Conservation (phyloP, 2,888 invertebrate species). For the Acanthoscelides obtectus region DNA sequence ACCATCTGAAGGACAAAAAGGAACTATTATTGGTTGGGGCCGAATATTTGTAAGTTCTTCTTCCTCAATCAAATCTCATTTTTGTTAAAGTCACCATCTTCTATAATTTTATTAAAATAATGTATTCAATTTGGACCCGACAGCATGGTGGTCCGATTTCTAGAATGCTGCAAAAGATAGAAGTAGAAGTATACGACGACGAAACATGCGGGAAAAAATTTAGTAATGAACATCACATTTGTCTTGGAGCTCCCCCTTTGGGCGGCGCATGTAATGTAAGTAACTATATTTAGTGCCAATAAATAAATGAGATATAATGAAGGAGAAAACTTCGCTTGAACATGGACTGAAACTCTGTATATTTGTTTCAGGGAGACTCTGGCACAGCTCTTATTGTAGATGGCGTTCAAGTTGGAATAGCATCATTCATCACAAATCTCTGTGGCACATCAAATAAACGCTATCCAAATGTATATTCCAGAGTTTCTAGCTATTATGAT, state of each 20-base stretch:
- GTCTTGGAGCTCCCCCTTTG: constrained; percentile 25
- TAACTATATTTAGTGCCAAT: neutral
- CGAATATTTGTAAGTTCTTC: constrained; percentile 22
- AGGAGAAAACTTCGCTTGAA: no score
- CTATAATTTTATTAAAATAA: no score
- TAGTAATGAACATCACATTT: constrained; percentile 26
- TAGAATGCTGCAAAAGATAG: constrained; percentile 24
- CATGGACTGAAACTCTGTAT: no score
- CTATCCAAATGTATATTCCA: constrained; percentile 21
- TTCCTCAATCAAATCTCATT: neutral
- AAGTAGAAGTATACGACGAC: constrained; percentile 28
- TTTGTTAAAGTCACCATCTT: neutral
- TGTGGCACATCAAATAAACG: constrained; percentile 26
- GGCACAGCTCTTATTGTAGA: constrained; percentile 28
- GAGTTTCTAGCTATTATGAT: constrained; percentile 19
- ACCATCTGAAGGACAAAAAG: constrained; percentile 18
- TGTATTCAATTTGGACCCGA: constrained; percentile 4
- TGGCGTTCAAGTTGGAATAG: constrained; percentile 26
- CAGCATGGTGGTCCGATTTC: constrained; percentile 27
- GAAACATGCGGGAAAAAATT: constrained; percentile 22
- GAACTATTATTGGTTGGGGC: constrained; percentile 31
- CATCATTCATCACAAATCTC: constrained; percentile 27
- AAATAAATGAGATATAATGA: neutral
- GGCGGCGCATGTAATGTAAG: constrained; percentile 32
- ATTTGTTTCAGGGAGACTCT: constrained; percentile 25